Evolutionary conservation across 2,113 vertebrate species (phyloP), one percentile per base, ranked within the genome.

Genomic region (Propithecus coquereli): DNA sequence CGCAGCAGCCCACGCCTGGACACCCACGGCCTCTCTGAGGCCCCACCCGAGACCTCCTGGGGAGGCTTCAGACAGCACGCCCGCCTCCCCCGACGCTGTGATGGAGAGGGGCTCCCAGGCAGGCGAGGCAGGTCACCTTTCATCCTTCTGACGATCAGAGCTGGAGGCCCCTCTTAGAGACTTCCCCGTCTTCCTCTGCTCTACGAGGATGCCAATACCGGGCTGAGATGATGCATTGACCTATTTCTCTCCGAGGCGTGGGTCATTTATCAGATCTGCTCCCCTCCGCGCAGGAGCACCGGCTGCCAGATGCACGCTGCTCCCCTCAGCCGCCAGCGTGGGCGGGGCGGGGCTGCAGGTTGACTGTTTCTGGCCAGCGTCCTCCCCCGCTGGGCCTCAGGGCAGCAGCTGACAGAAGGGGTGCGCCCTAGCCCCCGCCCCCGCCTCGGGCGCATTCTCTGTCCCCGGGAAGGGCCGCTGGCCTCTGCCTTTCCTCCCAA

Each of bases 241-340:
- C 95, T 73, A 12, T 25, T 87, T 76, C 76, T 95, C 81, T 22
- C 8, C 1, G 6, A 25, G 70, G 94, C 70, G 0, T 0, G 0
- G 81, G 68, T 20, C 96, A 59, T 90, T 37, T 7, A 92, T 96
- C 95, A 95, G 86, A 8, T 2, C 79, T 22, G 0, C 22, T 34
- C 27, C 32, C 68, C 76, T 52, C 57, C 40, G 8, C 1, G 8
- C 32, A 8, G 52, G 16, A 47, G 52, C 20, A 17, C 43, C 83
- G 1, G 82, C 34, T 2, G 47, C 86, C 76, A 80, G 73, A 47
- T 1, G 12, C 92, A 34, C 0, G 12, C 34, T 17, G 43, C 25
- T 65, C 63, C 54, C 59, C 7, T 47, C n/a, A 45, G 14, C 65
- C 52, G 2, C 87, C 61, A 74, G 52, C 54, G 16, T 14, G 52